Base-by-base conservation (phyloP, 2,113 vertebrate species). In the Esox niger region DNA sequence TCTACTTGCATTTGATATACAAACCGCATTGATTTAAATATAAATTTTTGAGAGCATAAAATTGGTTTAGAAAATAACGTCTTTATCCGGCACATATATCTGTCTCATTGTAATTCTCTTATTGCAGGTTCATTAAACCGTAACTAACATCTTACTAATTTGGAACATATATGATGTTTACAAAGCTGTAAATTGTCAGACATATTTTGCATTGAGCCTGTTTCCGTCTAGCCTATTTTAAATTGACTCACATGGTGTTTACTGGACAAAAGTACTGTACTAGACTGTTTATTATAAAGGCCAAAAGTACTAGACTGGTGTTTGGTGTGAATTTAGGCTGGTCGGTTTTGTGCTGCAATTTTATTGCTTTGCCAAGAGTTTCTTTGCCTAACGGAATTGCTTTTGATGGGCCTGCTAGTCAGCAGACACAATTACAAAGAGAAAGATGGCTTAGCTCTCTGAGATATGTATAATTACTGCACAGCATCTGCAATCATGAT, bases 61-160 rank as follows among this genome's bases (percentile, higher is more conserved):
- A 11, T 67, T 58, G 72, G 62, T 54, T 62, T 25, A 49, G 30
- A 25, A 58, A 64, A 71, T 52, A 68, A 52, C 30, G 64, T 57
- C 59, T 71, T 49, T 38, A 33, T 58, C 11, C 30, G 38, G 54
- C 64, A 33, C 31, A 55, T 27, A 32, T 67, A 25, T 35, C 57
- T 46, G 60, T 76, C 35, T 29, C 32, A 20, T 31, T 57, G 27
- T 26, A 57, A 13, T 43, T 15, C 35, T 43, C 29, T 30, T 10
- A 46, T 64, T 70, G 43, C 31, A 66, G n/a, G 7, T 23, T 52
- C 47, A 52, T 2, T 52, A 6, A 2, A 21, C 47, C 47, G 21
- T 52, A 52, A 52, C 38, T 43, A 43, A 15, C 7, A 52, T 52
- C 15, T 52, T 15, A 21, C 7, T 4, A 2, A 4, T 13, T 52